A percentile compares a stretch with the other conserved stretches of the same genome.
Evolutionary conservation across 1,140 invertebrate species (phyloP).

Genomic region (Cepaea nemoralis): DNA sequence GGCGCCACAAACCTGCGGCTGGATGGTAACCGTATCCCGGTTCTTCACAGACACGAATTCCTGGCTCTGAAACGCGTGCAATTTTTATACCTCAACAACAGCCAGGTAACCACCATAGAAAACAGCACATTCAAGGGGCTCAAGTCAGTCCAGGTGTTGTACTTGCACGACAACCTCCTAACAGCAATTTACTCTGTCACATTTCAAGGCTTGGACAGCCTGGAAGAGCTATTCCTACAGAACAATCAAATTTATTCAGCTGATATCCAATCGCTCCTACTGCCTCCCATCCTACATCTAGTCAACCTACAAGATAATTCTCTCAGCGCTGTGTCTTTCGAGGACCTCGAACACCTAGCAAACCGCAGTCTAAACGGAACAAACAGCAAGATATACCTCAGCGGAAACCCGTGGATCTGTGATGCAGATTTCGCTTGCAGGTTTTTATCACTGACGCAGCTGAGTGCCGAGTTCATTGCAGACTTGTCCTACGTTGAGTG

Average conservation of each 20-base stretch:
- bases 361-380: background rate
- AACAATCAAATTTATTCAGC: conserved; percentile 51
- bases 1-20: conserved; percentile 50
- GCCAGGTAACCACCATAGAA: conserved; percentile 49
- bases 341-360: conserved; percentile 17
- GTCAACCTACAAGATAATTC: conserved; percentile 50
- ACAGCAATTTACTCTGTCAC: conserved; percentile 33
- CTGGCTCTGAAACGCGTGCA: conserved; percentile 44
- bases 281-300: conserved; percentile 27
- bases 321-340: conserved; percentile 38
- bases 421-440: conserved; percentile 42
- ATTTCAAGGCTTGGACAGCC: conserved; percentile 46
- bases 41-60: conserved; percentile 41
- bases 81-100: conserved; percentile 53
- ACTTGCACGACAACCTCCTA: conserved; percentile 54
- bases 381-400: conserved; percentile 32
- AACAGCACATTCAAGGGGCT: conserved; percentile 52
- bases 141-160: conserved; percentile 43
- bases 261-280: conserved; percentile 44
- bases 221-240: conserved; percentile 51
- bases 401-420: conserved; percentile 57
- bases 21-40: conserved; percentile 54
- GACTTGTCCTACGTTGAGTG: conserved; percentile 46
- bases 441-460: conserved; percentile 41
- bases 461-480: conserved; percentile 36